Base-by-base conservation (phyloP, 2,888 invertebrate genomes). In the Mesorhabditis sp. region DNA sequence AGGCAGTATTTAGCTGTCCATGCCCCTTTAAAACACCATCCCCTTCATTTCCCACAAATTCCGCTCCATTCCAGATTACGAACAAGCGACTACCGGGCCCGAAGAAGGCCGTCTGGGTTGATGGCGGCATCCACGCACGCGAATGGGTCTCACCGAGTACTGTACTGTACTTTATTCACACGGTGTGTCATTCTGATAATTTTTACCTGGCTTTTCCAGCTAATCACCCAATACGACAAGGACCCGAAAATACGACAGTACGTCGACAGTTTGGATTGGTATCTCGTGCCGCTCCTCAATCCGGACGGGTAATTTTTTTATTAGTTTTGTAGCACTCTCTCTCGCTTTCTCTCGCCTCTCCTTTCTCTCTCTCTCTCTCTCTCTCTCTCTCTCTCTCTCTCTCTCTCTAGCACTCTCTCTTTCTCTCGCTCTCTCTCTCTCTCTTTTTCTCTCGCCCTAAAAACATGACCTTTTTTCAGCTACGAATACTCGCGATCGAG, bases 211-310 rank as follows among this genome's bases (percentile, higher is more conserved):
- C 28, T 28, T 28, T 68, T 79, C 50, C 61, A 82, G 80, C 73
- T 85, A 43, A 80, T 84, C 10, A 80, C 80, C 15, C 80, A 80
- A 50, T 84, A 85, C 70, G 80, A 81, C 62, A 72, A 69, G 43
- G 81, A 84, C 65, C 72, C 77, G 44, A 71, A 75, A 62, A 82
- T 84, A 43, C 70, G 78, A 15, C 72, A 77, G 43, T 77, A 83
- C 63, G 84, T 85, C 5, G 86, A 86, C 67, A 73, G 77, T 10
- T 43, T 85, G 42, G 85, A 85, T 67, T 85, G 84, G 83, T 83
- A 80, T 71, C 80, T 85, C 62, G 82, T 81, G n/a, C 85, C 85
- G 3, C 69, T 85, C 42, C 68, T 85, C 50, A 85, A 85, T 73
- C 85, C 85, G 7, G 84, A 83, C 71, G 81, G 80, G 64, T 70